A percentile compares a stretch with the other conserved stretches of the same genome.
These are phyloP conservation scores for Pharmacophagus antenor DNA, from an alignment of 2,888 invertebrate species.

Conservation along the genomic window DNA sequence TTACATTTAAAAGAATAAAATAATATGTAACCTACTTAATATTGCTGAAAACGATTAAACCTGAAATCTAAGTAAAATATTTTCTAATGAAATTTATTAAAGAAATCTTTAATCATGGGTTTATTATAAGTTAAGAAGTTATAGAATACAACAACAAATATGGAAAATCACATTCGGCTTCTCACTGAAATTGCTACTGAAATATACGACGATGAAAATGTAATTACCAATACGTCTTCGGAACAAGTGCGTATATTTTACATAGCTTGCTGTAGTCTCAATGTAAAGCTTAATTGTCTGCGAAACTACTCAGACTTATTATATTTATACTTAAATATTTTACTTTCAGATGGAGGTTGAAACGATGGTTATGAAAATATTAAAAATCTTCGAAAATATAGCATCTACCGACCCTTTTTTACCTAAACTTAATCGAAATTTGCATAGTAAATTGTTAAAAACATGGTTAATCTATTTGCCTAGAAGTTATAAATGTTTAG, in stretches of 20 bases:
- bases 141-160: conserved; percentile 37
- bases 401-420: conserved; percentile 75
- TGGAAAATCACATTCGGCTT: conserved; percentile 65
- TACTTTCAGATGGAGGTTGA: conserved; percentile 66
- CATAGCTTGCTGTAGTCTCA: too few species aligned
- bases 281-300: background rate
- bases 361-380: conserved; percentile 58
- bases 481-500: conserved; percentile 89
- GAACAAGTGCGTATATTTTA: conserved; percentile 58
- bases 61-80: background rate
- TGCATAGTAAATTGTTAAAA: conserved; percentile 84
- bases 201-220: conserved; percentile 82
- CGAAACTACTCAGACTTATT: background rate
- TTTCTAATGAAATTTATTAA: background rate
- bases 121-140: background rate
- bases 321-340: background rate
- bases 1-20: background rate
- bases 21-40: background rate
- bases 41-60: background rate
- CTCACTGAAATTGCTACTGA: conserved; percentile 60
- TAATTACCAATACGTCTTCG: conserved; percentile 62
- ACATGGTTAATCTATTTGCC: conserved; percentile 85
- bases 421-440: conserved; percentile 82
- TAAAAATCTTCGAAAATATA: conserved; percentile 65
- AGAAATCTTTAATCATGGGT: background rate